These are phyloP conservation scores for Echinops telfairi DNA, from an alignment of 2,113 vertebrate genomes.

Conservation along the genomic window DNA sequence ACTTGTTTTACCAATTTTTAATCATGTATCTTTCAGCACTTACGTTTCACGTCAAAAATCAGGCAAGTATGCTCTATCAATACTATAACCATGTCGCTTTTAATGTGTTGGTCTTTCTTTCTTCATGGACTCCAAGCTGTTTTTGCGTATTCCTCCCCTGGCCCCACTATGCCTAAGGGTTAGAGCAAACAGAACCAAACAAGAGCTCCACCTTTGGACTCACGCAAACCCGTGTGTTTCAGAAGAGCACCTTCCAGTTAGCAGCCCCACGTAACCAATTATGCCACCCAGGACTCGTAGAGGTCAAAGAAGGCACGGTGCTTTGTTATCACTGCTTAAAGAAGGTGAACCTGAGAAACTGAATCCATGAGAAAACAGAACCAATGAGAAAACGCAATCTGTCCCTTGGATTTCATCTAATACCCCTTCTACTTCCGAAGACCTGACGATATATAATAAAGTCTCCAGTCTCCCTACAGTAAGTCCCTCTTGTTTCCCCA, in stretches of 20 bases:
- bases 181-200: not conserved
- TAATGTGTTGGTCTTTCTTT: constrained; percentile 3
- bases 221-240: not conserved
- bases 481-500: not conserved
- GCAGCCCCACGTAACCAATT: not conserved
- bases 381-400: not conserved
- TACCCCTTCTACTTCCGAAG: not conserved
- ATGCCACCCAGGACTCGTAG: not conserved
- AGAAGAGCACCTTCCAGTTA: not conserved
- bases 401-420: not conserved
- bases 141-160: not conserved
- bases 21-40: constrained; percentile 35
- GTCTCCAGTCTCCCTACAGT: not conserved
- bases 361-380: not conserved
- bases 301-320: not conserved
- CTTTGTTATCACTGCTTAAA: not conserved
- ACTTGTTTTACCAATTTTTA: not conserved
- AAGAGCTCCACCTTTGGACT: not conserved
- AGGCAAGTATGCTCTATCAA: not conserved
- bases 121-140: not conserved
- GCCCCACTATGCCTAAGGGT: not conserved
- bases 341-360: not conserved
- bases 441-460: not conserved
- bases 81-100: not conserved
- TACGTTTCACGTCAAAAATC: constrained; percentile 18